A percentile compares a stretch with the other conserved stretches of the same genome.
phyloP scores from a whole-genome alignment of 2,888 invertebrate species.

The Rapana venosa region DNA sequence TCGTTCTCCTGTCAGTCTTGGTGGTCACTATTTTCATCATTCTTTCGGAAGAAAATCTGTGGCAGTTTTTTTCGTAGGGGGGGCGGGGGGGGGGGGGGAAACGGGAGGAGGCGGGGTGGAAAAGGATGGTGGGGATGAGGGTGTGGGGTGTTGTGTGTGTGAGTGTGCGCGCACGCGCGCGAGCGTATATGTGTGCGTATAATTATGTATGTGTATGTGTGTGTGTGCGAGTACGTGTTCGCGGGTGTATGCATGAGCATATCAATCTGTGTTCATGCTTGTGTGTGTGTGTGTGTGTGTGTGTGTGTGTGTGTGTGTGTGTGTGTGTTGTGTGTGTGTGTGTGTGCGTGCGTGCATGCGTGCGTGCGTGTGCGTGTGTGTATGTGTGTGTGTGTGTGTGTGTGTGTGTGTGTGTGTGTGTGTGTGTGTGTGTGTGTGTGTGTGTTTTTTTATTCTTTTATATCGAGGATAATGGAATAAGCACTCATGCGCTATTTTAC shows the following conservation, averaged over 20 bases:
- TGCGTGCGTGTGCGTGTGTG: background rate
- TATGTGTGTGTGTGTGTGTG: background rate
- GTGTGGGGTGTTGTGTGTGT: background rate
- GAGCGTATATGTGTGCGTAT: background rate
- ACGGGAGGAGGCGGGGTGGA: too few species aligned
- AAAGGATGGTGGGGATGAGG: background rate
- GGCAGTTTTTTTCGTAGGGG: too few species aligned
- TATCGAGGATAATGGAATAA: too few species aligned
- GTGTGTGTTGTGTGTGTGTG: background rate
- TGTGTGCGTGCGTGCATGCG: background rate
- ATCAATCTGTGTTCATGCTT: background rate
- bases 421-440: too few species aligned
- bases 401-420: background rate
- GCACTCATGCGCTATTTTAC: too few species aligned
- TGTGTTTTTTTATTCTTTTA: too few species aligned
- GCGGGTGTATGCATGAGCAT: background rate
- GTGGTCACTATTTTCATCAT: too few species aligned
- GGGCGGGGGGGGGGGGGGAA: too few species aligned
- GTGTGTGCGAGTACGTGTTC: background rate
- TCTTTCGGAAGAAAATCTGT: too few species aligned
- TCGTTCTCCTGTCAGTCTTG: too few species aligned
- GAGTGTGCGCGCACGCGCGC: background rate
- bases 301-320: background rate
- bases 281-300: background rate
- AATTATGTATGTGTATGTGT: background rate